phyloP scores from a whole-genome alignment of 2,797 vertebrate genomes.

The Darevskia nairensis region DNA sequence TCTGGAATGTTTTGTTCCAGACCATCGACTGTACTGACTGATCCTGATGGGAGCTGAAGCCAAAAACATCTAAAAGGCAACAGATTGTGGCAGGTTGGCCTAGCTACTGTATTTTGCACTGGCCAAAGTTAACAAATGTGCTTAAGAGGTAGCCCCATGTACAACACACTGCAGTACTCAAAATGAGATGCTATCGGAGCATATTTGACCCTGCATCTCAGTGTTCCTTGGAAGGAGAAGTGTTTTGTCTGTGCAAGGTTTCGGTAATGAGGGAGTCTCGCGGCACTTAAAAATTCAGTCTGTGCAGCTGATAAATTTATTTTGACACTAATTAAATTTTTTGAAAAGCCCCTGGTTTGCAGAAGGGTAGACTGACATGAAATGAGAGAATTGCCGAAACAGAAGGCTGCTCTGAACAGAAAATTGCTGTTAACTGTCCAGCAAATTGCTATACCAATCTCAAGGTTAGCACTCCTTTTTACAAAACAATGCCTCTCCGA shows the following conservation, averaged over 20 bases:
- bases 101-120: too few species aligned
- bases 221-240: neutral
- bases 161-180: neutral
- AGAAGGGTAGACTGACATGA: neutral
- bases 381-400: neutral
- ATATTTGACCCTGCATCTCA: neutral
- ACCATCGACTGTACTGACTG: too few species aligned
- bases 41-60: too few species aligned
- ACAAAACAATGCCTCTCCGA: slow-evolving; percentile 60
- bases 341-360: neutral
- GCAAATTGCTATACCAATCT: slow-evolving; percentile 44
- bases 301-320: slow-evolving; percentile 7
- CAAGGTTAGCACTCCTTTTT: slow-evolving; percentile 32
- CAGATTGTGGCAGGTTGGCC: too few species aligned
- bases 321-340: slow-evolving; percentile 27
- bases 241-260: neutral
- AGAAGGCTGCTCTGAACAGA: slow-evolving; percentile 12
- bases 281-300: neutral
- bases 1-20: too few species aligned
- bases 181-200: neutral
- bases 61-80: too few species aligned
- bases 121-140: too few species aligned
- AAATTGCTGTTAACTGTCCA: neutral
- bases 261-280: neutral
- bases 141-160: neutral